These are phyloP conservation scores for Sapajus apella DNA, from an alignment of 2,113 vertebrate genomes.

Conservation along the genomic window DNA sequence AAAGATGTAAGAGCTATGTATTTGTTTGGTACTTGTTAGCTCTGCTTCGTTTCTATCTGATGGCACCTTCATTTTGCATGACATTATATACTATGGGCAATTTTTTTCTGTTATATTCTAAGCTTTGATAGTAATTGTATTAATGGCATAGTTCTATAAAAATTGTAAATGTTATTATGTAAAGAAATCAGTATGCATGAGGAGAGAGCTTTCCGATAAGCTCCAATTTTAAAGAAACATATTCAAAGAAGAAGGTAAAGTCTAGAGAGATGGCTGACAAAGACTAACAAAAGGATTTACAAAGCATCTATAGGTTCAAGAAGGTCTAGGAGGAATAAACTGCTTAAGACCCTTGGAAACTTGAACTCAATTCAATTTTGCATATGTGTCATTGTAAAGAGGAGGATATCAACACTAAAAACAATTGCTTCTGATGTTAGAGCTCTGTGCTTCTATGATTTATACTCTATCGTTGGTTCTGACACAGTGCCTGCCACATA, in stretches of 20 bases:
- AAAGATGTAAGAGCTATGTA: neutral
- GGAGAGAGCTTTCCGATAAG: neutral
- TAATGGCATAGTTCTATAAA: neutral
- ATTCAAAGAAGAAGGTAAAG: neutral
- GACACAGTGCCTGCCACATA: neutral
- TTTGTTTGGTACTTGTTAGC: neutral
- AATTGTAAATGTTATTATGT: neutral
- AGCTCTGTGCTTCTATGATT: neutral
- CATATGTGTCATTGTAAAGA: neutral
- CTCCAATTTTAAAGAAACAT: neutral
- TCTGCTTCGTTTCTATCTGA: neutral
- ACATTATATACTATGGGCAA: neutral
- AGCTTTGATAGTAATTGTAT: neutral
- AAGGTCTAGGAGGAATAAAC: neutral
- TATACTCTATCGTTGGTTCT: neutral
- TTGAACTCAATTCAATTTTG: neutral
- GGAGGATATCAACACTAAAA: neutral
- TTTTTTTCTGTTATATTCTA: slow-evolving; percentile 23
- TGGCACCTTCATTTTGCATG: neutral
- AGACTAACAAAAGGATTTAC: neutral
- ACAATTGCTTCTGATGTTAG: neutral
- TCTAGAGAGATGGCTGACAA: neutral
- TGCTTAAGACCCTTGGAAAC: neutral
- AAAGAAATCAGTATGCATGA: neutral
- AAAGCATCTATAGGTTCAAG: neutral